Evolutionary conservation across 2,888 invertebrate genomes (phyloP).

Genomic region (Drosophila anomelani): DNA sequence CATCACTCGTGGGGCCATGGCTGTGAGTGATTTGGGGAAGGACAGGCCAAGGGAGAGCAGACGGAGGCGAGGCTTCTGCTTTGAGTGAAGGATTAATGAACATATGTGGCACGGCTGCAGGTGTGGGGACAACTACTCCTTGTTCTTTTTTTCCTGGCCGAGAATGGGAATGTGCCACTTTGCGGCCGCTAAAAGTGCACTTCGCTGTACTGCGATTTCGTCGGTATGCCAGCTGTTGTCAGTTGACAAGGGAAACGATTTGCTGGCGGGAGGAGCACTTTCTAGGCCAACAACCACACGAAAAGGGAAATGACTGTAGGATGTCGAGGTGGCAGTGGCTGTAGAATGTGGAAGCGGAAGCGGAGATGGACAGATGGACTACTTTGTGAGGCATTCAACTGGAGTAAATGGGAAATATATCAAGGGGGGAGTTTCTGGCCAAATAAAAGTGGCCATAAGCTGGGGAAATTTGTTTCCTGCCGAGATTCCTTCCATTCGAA

Average conservation of each 20-base stretch:
- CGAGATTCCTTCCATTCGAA: slow-evolving; percentile 27
- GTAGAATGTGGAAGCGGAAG: not conserved
- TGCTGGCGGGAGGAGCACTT: slow-evolving; percentile 26
- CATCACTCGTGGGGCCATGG: slow-evolving; percentile 23
- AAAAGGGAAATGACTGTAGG: slow-evolving; percentile 1
- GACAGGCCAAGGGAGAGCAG: slow-evolving; percentile 48
- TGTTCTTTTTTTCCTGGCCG: slow-evolving; percentile 14
- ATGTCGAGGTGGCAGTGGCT: not conserved
- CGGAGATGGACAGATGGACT: slow-evolving; percentile 45
- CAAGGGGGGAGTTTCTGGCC: slow-evolving; percentile 21
- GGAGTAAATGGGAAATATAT: slow-evolving; percentile 33
- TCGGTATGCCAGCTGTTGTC: slow-evolving; percentile 63
- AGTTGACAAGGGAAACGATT: slow-evolving; percentile 46
- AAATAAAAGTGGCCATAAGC: slow-evolving; percentile 38
- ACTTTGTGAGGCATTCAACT: slow-evolving; percentile 47
- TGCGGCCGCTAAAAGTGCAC: slow-evolving; percentile 76
- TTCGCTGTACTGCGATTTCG: slow-evolving; percentile 68
- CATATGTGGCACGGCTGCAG: slow-evolving; percentile 29
- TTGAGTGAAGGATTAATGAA: slow-evolving; percentile 71
- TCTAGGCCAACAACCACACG: slow-evolving; percentile 34
- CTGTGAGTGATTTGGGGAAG: slow-evolving; percentile 53
- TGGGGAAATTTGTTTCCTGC: slow-evolving; percentile 38
- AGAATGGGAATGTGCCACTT: slow-evolving; percentile 52
- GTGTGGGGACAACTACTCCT: slow-evolving; percentile 22
- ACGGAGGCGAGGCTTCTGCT: slow-evolving; percentile 37